Evolutionary conservation across 2,797 vertebrate genomes (phyloP).

Genomic region (Oryzias sinensis): DNA sequence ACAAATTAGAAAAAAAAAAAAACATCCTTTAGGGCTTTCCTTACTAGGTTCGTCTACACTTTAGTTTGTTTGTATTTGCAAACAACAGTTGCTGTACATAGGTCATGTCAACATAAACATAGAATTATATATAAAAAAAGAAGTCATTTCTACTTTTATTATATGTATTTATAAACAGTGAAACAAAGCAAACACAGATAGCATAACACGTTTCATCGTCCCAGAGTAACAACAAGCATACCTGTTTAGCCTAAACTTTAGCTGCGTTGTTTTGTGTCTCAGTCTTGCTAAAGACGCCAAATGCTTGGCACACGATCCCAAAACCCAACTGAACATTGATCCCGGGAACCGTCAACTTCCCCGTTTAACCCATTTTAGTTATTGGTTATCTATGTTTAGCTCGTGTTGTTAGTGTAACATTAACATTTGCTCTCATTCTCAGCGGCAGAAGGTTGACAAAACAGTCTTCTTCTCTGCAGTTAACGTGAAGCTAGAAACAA

Average conservation of each 20-base stretch:
- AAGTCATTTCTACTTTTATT: not conserved
- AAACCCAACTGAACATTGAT: slow-evolving; percentile 58
- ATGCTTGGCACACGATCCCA: slow-evolving; percentile 31
- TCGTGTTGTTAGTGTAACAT: slow-evolving; percentile 7
- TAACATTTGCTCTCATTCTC: not conserved
- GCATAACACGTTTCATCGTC: not conserved
- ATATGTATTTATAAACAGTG: not conserved
- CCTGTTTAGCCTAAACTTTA: too few relatives aligned
- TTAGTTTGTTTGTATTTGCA: too few relatives aligned
- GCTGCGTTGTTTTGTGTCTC: slow-evolving; percentile 17
- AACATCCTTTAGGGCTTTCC: not conserved
- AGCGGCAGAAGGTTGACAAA: not conserved
- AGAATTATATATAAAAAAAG: not conserved
- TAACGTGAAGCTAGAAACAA: not conserved
- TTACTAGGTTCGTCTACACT: too few relatives aligned
- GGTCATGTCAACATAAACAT: not conserved
- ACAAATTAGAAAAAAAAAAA: not conserved
- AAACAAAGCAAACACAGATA: not conserved
- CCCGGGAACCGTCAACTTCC: not conserved
- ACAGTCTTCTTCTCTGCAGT: slow-evolving; percentile 31
- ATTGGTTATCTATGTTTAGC: not conserved
- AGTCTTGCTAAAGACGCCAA: slow-evolving; percentile 7
- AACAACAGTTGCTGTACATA: too few relatives aligned
- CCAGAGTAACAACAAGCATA: slow-evolving; percentile 19
- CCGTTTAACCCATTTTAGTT: slow-evolving; percentile 3